Evolutionary conservation across 2,113 vertebrate genomes (phyloP).

Genomic region (Panthera tigris): DNA sequence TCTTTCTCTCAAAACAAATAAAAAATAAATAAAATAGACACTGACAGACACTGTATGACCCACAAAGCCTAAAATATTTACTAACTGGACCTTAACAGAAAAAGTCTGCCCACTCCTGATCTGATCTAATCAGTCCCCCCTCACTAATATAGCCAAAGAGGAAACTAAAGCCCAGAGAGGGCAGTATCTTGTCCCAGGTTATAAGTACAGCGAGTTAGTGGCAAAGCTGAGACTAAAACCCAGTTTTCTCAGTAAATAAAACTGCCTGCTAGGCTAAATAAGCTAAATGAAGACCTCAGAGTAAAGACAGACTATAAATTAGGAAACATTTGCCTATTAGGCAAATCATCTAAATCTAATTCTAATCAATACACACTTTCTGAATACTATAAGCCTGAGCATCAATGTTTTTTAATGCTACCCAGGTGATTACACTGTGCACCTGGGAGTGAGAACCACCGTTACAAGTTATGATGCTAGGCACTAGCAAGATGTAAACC

Average conservation of each 20-base stretch:
- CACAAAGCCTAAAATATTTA: constrained; percentile 32
- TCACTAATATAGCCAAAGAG: neutral
- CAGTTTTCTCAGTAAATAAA: neutral
- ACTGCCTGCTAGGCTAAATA: neutral
- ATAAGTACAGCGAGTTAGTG: neutral
- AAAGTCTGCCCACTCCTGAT: neutral
- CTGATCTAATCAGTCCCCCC: neutral
- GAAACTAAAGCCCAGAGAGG: neutral
- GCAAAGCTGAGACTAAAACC: neutral
- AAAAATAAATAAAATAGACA: neutral
- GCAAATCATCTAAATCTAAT: neutral
- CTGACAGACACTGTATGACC: neutral
- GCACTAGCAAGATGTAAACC: neutral
- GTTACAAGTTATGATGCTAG: neutral
- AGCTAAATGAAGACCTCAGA: neutral
- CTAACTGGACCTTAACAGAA: neutral
- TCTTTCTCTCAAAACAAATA: no score
- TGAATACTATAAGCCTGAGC: neutral
- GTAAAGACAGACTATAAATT: neutral
- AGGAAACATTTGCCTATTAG: neutral
- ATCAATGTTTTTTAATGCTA: neutral
- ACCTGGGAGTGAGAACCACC: neutral
- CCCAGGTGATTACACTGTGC: neutral
- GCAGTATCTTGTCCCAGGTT: neutral
- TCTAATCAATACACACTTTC: neutral